Evolutionary conservation across 2,113 vertebrate genomes (phyloP).

Genomic region (Hemicordylus capensis): DNA sequence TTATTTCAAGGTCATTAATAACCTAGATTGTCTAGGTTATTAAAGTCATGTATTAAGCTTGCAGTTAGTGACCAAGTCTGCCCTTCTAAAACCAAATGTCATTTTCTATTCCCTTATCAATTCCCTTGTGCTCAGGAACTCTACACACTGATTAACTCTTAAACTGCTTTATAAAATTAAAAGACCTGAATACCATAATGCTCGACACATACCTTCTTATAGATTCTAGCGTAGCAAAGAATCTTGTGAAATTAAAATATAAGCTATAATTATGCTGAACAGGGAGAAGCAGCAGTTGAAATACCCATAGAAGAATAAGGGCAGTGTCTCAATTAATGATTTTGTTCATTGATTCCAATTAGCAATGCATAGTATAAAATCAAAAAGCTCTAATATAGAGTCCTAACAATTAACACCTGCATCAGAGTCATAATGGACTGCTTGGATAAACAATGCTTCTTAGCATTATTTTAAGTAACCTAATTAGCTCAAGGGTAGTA

Average conservation of each 20-base stretch:
- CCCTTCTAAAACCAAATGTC: background rate
- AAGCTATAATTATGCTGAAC: background rate
- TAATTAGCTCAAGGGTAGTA: slow-evolving; percentile 28
- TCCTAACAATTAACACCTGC: background rate
- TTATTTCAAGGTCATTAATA: background rate
- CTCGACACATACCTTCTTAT: background rate
- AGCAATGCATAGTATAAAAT: background rate
- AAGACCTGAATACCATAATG: background rate
- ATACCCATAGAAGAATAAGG: background rate
- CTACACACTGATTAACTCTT: background rate
- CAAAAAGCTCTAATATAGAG: slow-evolving; percentile 25
- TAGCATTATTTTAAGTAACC: background rate
- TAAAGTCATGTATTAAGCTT: background rate
- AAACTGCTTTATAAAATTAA: background rate
- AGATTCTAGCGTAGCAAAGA: background rate
- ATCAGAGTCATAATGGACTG: background rate
- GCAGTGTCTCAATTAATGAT: background rate
- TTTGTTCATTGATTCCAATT: background rate
- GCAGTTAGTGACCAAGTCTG: background rate
- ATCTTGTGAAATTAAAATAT: background rate
- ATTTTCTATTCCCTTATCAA: background rate
- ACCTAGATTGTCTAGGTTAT: too few relatives aligned
- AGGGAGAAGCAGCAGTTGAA: background rate
- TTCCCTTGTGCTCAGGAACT: background rate
- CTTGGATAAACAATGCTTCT: background rate